Evolutionary conservation across 2,888 invertebrate species (phyloP).

Genomic region (Gymnoscelis rufifasciata): DNA sequence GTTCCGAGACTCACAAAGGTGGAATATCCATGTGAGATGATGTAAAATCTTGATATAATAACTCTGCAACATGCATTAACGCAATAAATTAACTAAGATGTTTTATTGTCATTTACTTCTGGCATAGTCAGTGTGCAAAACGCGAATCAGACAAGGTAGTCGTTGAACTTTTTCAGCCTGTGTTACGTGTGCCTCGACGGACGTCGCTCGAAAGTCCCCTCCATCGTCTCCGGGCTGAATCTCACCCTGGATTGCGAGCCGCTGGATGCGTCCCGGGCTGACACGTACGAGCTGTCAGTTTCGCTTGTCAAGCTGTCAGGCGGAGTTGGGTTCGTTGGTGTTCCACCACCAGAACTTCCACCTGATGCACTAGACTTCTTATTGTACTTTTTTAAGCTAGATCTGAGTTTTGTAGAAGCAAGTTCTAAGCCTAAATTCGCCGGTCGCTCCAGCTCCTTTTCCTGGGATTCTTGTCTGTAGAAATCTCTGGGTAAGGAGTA

Average conservation of each 20-base stretch:
- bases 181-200: conserved; percentile 69
- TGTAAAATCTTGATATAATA: no score
- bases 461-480: conserved; percentile 60
- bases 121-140: not conserved
- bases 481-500: conserved; percentile 63
- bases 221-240: conserved; percentile 86
- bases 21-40: no score
- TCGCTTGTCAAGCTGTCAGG: conserved; percentile 92
- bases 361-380: conserved; percentile 77
- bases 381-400: conserved; percentile 86
- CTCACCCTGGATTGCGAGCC: conserved; percentile 86
- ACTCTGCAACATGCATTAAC: no score
- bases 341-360: conserved; percentile 82
- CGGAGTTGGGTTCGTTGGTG: conserved; percentile 91
- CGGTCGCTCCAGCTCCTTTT: conserved; percentile 64
- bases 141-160: conserved; percentile 66
- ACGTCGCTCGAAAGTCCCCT: conserved; percentile 66
- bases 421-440: conserved; percentile 81
- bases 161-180: conserved; percentile 69
- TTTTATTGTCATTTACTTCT: no score
- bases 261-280: conserved; percentile 86
- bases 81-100: no score
- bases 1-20: no score
- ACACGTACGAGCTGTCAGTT: conserved; percentile 90
- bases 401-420: conserved; percentile 84